These are phyloP conservation scores for Rhineura floridana DNA, from an alignment of 2,113 vertebrate genomes.

Conservation along the genomic window DNA sequence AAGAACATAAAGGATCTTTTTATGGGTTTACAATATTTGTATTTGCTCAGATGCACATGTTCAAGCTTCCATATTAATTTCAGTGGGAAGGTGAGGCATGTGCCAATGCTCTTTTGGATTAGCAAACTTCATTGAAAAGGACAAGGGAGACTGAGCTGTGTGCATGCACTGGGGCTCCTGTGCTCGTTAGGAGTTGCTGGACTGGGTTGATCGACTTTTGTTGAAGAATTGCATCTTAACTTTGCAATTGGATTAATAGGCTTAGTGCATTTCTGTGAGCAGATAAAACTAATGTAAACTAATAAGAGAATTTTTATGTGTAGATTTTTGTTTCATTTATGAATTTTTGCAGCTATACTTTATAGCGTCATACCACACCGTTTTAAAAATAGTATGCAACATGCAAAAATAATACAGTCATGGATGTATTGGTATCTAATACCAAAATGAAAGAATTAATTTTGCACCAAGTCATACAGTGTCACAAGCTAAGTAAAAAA, in stretches of 20 bases:
- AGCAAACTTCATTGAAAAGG: not conserved
- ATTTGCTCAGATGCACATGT: not conserved
- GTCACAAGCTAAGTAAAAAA: constrained; percentile 66
- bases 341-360: not conserved
- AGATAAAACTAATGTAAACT: not conserved
- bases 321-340: not conserved
- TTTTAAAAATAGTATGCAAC: constrained; percentile 23
- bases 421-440: constrained; percentile 20
- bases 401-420: constrained; percentile 49
- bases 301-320: no score
- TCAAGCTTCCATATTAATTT: not conserved
- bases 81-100: not conserved
- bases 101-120: not conserved
- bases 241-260: not conserved
- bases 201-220: not conserved
- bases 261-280: not conserved
- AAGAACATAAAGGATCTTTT: not conserved
- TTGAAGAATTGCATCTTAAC: not conserved
- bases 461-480: constrained; percentile 52
- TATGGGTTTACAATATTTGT: not conserved
- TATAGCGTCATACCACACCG: not conserved
- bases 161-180: not conserved
- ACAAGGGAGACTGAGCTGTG: not conserved
- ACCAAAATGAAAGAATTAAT: constrained; percentile 49
- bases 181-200: not conserved